Percentiles rank a stretch among this genome's conserved stretches.
Evolutionary conservation across 2,797 vertebrate genomes (phyloP).

Genomic region (Eulemur albifrons): DNA sequence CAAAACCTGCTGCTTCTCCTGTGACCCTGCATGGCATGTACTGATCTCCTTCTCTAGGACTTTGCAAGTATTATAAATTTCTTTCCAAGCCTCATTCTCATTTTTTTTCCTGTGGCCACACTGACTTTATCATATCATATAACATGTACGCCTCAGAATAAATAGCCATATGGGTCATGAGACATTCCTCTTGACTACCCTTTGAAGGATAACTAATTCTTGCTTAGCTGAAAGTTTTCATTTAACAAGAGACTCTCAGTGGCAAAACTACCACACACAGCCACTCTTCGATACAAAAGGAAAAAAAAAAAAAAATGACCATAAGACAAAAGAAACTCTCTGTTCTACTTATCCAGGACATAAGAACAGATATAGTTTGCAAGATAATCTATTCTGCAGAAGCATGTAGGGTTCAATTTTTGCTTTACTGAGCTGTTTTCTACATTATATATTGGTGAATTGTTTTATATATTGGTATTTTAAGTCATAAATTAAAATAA

Average conservation of each 20-base stretch:
- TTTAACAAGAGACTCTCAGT: neutral
- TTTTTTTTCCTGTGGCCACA: neutral
- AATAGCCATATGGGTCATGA: neutral
- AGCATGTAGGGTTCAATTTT: neutral
- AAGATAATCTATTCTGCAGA: neutral
- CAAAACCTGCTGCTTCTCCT: neutral
- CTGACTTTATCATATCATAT: neutral
- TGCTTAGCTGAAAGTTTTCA: neutral
- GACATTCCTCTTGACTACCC: neutral
- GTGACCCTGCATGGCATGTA: neutral
- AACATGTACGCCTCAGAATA: neutral
- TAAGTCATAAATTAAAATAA: neutral
- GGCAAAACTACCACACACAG: neutral
- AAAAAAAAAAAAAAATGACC: neutral
- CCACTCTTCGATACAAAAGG: neutral
- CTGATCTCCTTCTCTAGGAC: neutral
- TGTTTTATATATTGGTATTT: neutral
- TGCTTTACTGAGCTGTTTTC: neutral
- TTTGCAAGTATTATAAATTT: neutral
- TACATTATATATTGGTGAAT: neutral
- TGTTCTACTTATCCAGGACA: neutral
- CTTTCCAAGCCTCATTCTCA: neutral
- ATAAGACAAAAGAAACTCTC: neutral
- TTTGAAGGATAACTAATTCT: neutral
- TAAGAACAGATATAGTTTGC: neutral